These are phyloP conservation scores for Oncopeltus fasciatus DNA, from an alignment of 1,140 invertebrate species.

Conservation along the genomic window DNA sequence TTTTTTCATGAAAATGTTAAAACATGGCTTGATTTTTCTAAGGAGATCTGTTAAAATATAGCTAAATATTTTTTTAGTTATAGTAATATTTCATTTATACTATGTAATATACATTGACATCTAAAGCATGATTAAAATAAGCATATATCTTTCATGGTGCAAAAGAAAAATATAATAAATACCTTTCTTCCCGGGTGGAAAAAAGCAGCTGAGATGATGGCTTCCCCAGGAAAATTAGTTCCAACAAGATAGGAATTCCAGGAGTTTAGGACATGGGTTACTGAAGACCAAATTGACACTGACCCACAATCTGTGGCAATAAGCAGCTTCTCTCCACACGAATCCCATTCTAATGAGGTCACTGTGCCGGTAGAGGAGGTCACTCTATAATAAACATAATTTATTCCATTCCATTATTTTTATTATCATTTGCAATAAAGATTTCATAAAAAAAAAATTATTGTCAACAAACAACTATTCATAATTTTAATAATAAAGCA, in stretches of 20 bases:
- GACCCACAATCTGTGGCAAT: constrained; percentile 58
- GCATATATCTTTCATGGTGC: not conserved
- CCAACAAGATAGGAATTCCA: constrained; percentile 35
- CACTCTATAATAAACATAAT: constrained; percentile 33
- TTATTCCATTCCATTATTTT: too few species aligned
- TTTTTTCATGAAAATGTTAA: too few species aligned
- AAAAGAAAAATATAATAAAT: not conserved
- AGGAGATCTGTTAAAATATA: too few species aligned
- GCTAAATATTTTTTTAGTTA: too few species aligned
- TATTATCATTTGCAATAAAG: too few species aligned
- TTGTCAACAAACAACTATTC: too few species aligned
- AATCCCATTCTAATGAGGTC: constrained; percentile 72
- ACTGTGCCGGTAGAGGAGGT: constrained; percentile 39
- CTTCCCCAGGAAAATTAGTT: constrained; percentile 50
- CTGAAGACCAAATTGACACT: constrained; percentile 60
- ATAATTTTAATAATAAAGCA: too few species aligned
- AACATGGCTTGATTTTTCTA: too few species aligned
- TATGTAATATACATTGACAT: not conserved
- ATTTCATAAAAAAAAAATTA: too few species aligned
- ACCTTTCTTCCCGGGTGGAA: constrained; percentile 71
- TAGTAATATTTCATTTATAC: too few species aligned
- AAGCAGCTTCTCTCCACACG: constrained; percentile 59
- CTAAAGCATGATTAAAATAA: not conserved
- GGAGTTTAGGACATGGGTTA: constrained; percentile 67
- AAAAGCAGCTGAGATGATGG: constrained; percentile 63